Conservation (phyloP, 1,140 invertebrate species). For the Apolygus lucorum region DNA sequence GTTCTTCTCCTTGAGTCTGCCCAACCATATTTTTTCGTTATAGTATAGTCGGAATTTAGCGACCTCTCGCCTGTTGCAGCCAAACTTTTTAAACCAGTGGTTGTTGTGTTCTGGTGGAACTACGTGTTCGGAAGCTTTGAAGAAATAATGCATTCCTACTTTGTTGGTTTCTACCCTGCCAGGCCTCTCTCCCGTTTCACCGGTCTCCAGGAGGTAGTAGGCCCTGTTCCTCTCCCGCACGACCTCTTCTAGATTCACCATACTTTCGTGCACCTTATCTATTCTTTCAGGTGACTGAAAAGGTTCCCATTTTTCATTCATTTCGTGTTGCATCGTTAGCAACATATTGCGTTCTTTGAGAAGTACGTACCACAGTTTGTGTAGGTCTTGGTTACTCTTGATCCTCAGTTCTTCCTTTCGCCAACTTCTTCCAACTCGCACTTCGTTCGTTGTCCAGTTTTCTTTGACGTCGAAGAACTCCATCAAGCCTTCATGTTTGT, state of each 20-base stretch:
- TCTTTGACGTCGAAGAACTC: constrained; percentile 88
- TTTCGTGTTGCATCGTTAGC: constrained; percentile 87
- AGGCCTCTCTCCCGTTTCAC: constrained; percentile 68
- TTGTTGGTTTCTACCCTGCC: constrained; percentile 46
- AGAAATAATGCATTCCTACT: constrained; percentile 43
- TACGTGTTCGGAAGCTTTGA: constrained; percentile 22
- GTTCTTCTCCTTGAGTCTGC: constrained; percentile 14
- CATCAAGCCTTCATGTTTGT: constrained; percentile 46
- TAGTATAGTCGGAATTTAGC: constrained; percentile 19
- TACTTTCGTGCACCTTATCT: constrained; percentile 89
- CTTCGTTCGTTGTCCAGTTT: constrained; percentile 70
- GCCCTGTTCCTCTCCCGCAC: constrained; percentile 88
- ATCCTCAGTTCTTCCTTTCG: constrained; percentile 80
- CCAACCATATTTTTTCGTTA: constrained; percentile 20
- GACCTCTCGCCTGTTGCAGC: constrained; percentile 18
- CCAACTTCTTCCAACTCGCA: constrained; percentile 85
- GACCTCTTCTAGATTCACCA: constrained; percentile 88
- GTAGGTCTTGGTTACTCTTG: constrained; percentile 92
- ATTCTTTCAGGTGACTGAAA: constrained; percentile 93
- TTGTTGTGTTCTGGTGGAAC: constrained; percentile 13
- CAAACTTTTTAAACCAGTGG: constrained; percentile 3
- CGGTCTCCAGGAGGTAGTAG: constrained; percentile 83
- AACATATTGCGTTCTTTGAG: constrained; percentile 97
- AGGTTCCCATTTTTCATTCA: constrained; percentile 53
- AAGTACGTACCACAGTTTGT: constrained; percentile 94